Evolutionary conservation across 2,888 invertebrate species (phyloP).

Genomic region (Chrysodeixis includens): DNA sequence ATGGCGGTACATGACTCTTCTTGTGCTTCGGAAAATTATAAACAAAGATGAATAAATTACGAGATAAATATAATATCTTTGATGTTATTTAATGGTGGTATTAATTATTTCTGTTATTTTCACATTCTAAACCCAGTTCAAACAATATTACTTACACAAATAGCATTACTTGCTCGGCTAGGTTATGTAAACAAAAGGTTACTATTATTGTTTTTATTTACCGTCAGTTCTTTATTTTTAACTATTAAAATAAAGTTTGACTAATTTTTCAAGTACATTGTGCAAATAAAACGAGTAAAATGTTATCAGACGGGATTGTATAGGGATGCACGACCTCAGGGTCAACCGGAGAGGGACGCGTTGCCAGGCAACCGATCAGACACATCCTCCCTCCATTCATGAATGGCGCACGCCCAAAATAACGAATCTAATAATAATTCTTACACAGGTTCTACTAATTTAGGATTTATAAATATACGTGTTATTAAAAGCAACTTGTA

Average conservation of each 20-base stretch:
- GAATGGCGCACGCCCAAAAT: slow-evolving; percentile 61
- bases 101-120: background rate
- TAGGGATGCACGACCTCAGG: slow-evolving; percentile 74
- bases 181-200: background rate
- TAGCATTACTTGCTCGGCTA: background rate
- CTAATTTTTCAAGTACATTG: slow-evolving; percentile 14
- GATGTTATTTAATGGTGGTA: background rate
- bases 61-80: too few relatives aligned
- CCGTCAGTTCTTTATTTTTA: background rate
- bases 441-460: slow-evolving; percentile 20
- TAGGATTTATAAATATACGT: background rate
- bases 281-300: slow-evolving; percentile 28
- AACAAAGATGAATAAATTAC: too few relatives aligned
- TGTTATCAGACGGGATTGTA: slow-evolving; percentile 36
- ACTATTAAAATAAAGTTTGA: background rate
- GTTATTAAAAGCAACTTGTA: background rate
- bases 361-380: slow-evolving; percentile 74
- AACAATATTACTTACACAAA: background rate
- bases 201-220: background rate
- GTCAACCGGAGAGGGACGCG: slow-evolving; percentile 76
- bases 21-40: too few relatives aligned
- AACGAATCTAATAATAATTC: slow-evolving; percentile 57
- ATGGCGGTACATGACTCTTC: slow-evolving; percentile 17
- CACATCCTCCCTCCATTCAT: slow-evolving; percentile 70
- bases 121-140: too few relatives aligned